These are phyloP conservation scores for Cepaea hortensis DNA, from an alignment of 2,888 invertebrate genomes.

Conservation along the genomic window DNA sequence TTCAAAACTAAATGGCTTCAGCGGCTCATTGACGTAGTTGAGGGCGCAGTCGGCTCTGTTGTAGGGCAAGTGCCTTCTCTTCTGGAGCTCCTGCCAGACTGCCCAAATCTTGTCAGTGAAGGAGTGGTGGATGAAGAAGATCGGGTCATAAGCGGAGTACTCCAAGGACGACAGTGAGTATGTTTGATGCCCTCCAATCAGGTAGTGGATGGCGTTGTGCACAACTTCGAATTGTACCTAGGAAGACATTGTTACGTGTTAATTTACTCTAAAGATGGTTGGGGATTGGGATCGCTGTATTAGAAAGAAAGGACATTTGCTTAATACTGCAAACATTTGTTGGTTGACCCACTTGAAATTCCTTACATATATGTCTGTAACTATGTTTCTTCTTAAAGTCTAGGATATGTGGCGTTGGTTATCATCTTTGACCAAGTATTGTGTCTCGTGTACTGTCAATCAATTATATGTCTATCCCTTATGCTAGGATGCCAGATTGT, in stretches of 20 bases:
- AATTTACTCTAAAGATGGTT: too few relatives aligned
- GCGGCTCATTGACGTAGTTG: conserved; percentile 46
- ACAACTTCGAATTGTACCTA: conserved; percentile 53
- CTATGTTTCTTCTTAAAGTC: too few relatives aligned
- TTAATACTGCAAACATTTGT: too few relatives aligned
- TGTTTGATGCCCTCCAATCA: conserved; percentile 50
- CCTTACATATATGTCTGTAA: too few relatives aligned
- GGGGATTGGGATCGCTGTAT: too few relatives aligned
- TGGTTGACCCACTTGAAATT: too few relatives aligned
- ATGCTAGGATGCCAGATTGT: too few relatives aligned
- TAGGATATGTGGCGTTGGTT: too few relatives aligned
- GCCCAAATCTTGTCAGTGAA: conserved; percentile 56
- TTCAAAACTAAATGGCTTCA: conserved; percentile 50
- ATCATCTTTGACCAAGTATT: too few relatives aligned
- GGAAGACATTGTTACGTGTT: background rate
- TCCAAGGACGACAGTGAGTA: conserved; percentile 54
- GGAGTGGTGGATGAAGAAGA: conserved; percentile 57
- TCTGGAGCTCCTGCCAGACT: conserved; percentile 58
- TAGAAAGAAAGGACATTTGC: too few relatives aligned
- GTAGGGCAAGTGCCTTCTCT: conserved; percentile 50
- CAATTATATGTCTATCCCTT: too few relatives aligned
- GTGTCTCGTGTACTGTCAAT: too few relatives aligned
- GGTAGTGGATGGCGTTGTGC: conserved; percentile 55
- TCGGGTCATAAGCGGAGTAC: conserved; percentile 57
- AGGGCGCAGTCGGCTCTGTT: conserved; percentile 55